Evolutionary conservation across 2,888 invertebrate genomes (phyloP).

Genomic region (Drosophila siamana): DNA sequence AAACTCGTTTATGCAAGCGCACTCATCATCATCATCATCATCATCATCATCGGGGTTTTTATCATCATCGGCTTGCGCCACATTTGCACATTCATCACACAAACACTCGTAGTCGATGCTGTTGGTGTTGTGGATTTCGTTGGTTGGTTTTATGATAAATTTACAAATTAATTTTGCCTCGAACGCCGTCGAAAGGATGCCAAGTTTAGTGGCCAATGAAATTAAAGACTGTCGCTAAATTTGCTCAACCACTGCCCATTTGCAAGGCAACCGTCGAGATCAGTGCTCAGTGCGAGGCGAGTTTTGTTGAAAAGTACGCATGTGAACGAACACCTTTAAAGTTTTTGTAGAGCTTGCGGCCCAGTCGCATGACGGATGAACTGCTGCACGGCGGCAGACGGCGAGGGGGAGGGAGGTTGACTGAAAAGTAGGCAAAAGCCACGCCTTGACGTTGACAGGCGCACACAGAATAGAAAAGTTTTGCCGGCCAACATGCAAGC

Average conservation of each 20-base stretch:
- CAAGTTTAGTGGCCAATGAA: too few relatives aligned
- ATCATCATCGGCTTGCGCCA: conserved; percentile 1
- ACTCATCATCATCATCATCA: conserved; percentile 60
- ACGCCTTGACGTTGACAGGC: conserved; percentile 75
- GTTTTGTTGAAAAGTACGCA: conserved; percentile 1
- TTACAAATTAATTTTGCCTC: conserved; percentile 64
- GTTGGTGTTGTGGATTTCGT: conserved; percentile 50
- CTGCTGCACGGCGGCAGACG: not conserved
- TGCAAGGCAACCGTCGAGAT: conserved; percentile 5
- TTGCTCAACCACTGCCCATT: not conserved
- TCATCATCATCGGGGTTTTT: conserved; percentile 15
- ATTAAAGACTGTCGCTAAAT: too few relatives aligned
- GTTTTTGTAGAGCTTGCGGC: not conserved
- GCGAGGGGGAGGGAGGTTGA: not conserved
- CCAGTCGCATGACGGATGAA: not conserved
- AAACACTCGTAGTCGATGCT: conserved; percentile 17
- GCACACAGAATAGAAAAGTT: conserved; percentile 61
- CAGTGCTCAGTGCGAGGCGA: too few relatives aligned
- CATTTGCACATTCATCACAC: conserved; percentile 14
- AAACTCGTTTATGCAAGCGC: conserved; percentile 78
- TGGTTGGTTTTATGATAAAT: conserved; percentile 61
- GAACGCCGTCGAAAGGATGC: not conserved
- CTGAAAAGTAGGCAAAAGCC: conserved; percentile 41
- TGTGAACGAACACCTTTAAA: conserved; percentile 42
- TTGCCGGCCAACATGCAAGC: conserved; percentile 60